Conservation (phyloP, 2,888 invertebrate genomes). For the Brenthis hecate region DNA sequence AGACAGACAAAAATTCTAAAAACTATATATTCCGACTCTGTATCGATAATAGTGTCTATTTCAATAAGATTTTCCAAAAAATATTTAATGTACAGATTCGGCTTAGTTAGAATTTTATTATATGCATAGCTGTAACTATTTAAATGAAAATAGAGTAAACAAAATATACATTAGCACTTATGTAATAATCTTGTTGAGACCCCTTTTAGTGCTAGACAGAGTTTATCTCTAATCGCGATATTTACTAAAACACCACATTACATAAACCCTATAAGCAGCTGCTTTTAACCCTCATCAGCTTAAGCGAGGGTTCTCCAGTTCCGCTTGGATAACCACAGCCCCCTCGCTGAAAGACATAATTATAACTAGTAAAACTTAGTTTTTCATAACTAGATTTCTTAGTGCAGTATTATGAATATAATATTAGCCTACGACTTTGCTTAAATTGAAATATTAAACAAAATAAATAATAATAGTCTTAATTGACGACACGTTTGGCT, state of each 20-base stretch:
- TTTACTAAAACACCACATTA: slow-evolving; percentile 25
- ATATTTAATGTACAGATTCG: no score
- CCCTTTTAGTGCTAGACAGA: slow-evolving; percentile 9
- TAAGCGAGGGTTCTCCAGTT: slow-evolving; percentile 36
- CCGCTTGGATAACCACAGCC: slow-evolving; percentile 35
- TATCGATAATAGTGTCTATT: no score
- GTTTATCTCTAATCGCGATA: slow-evolving; percentile 22
- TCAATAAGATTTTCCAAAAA: no score
- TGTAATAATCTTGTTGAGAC: slow-evolving; percentile 14
- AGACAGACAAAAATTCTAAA: no score
- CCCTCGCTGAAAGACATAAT: slow-evolving; percentile 21
- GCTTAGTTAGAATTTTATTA: no score
- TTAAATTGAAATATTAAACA: no score
- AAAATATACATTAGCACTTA: slow-evolving; percentile 10
- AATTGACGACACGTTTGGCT: no score
- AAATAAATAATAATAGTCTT: no score
- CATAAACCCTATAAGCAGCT: slow-evolving; percentile 30
- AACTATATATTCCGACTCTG: no score
- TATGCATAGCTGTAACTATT: no score
- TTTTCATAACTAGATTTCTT: slow-evolving; percentile 1
- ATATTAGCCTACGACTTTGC: not conserved
- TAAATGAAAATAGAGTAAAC: not conserved
- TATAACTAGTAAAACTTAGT: slow-evolving; percentile 20
- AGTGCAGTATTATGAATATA: not conserved
- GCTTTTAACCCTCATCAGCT: slow-evolving; percentile 33